These are phyloP conservation scores for Kryptolebias ocellatus DNA, from an alignment of 2,797 vertebrate genomes.

Conservation along the genomic window DNA sequence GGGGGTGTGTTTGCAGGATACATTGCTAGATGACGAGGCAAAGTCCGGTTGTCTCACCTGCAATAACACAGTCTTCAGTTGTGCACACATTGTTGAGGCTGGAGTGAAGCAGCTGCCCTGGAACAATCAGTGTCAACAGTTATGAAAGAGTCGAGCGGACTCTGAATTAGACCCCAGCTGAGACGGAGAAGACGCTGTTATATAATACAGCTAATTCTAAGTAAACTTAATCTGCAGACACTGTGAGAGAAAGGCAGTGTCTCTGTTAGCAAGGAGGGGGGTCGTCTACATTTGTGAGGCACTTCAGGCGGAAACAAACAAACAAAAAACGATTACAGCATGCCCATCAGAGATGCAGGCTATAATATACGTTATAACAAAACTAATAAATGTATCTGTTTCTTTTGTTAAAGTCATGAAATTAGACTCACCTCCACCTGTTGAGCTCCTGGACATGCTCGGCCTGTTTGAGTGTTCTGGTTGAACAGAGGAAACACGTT, in stretches of 20 bases:
- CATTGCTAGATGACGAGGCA: constrained; percentile 13
- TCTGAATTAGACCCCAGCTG: constrained; percentile 14
- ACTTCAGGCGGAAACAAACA: constrained; percentile 10
- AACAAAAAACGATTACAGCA: too few relatives aligned
- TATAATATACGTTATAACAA: too few relatives aligned
- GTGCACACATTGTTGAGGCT: constrained; percentile 80
- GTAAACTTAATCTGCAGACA: constrained; percentile 8
- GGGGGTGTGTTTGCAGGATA: constrained; percentile 11
- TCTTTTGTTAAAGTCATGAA: constrained; percentile 10
- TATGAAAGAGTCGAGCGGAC: constrained; percentile 19
- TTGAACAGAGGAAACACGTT: constrained; percentile 22
- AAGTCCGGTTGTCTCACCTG: constrained; percentile 82
- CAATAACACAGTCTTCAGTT: constrained; percentile 89
- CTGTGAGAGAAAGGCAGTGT: too few relatives aligned
- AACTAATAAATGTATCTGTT: not conserved
- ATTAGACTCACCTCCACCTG: constrained; percentile 63
- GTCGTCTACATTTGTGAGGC: too few relatives aligned
- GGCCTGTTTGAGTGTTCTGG: constrained; percentile 73
- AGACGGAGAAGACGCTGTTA: constrained; percentile 19
- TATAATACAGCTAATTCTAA: constrained; percentile 20
- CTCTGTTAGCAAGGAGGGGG: too few relatives aligned
- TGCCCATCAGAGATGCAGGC: too few relatives aligned
- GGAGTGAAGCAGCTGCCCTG: constrained; percentile 78
- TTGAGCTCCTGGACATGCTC: constrained; percentile 70
- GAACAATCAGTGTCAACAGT: constrained; percentile 41